Percentiles rank a stretch among this genome's conserved stretches.
phyloP scores from a whole-genome alignment of 2,113 vertebrate genomes.

The Ceratotherium simum region DNA sequence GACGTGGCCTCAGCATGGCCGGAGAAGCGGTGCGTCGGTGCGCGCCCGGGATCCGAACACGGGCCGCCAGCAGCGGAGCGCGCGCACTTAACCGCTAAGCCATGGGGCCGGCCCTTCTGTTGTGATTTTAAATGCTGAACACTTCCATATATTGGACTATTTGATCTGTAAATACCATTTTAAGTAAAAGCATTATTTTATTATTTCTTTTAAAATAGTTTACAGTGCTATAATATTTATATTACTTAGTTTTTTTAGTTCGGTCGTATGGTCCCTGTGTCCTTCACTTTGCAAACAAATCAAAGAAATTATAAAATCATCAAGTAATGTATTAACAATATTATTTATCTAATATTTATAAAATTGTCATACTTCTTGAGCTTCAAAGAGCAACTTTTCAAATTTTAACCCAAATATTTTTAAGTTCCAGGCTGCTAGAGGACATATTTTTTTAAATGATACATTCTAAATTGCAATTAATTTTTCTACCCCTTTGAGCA shows the following conservation, averaged over 20 bases:
- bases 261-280: neutral
- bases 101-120: too few species aligned
- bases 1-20: too few species aligned
- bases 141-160: neutral
- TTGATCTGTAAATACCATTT: neutral
- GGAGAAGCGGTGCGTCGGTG: too few species aligned
- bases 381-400: slow-evolving; percentile 51
- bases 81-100: too few species aligned
- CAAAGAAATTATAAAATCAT: neutral
- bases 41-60: too few species aligned
- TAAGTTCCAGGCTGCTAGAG: slow-evolving; percentile 39
- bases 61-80: too few species aligned
- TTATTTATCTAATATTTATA: slow-evolving; percentile 42
- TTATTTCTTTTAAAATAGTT: neutral
- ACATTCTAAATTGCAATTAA: slow-evolving; percentile 73
- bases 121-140: neutral
- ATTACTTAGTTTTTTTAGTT: neutral
- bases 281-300: neutral
- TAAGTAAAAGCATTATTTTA: neutral
- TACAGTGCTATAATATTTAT: neutral
- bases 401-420: slow-evolving; percentile 61
- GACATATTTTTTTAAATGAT: slow-evolving; percentile 51
- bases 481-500: slow-evolving; percentile 80
- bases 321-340: neutral
- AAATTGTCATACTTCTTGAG: slow-evolving; percentile 7